Conservation (phyloP, 2,888 invertebrate species). For the Agrochola lychnidis region DNA sequence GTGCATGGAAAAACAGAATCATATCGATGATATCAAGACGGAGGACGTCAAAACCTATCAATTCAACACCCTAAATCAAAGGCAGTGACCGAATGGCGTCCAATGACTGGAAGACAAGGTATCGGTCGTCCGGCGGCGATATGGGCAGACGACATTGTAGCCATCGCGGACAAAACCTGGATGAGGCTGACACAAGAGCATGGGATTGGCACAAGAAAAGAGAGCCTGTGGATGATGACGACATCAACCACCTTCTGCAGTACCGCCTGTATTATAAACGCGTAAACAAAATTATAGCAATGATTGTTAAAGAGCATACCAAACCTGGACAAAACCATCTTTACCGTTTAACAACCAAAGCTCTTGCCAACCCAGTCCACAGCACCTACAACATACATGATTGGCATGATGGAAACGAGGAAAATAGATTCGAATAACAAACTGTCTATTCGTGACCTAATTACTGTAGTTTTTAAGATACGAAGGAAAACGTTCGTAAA, state of each 20-base stretch:
- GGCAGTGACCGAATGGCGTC: background rate
- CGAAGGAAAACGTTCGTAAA: slow-evolving; percentile 41
- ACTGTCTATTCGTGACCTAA: slow-evolving; percentile 49
- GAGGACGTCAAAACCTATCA: background rate
- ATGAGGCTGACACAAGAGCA: background rate
- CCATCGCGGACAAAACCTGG: background rate
- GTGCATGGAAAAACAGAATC: background rate
- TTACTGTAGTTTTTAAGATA: slow-evolving; percentile 36
- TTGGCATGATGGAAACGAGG: slow-evolving; percentile 30
- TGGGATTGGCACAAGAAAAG: background rate
- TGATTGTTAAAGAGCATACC: background rate
- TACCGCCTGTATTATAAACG: background rate
- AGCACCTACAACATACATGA: slow-evolving; percentile 7
- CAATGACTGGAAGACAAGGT: background rate
- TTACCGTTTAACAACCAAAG: background rate
- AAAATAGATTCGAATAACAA: slow-evolving; percentile 44
- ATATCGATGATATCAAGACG: background rate
- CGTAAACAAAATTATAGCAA: background rate
- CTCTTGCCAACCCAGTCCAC: background rate
- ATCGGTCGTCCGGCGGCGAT: background rate
- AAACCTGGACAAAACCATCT: background rate
- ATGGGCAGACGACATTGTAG: background rate
- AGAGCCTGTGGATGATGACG: background rate
- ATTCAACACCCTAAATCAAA: background rate
- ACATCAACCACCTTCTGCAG: background rate